Evolutionary conservation across 2,888 invertebrate species (phyloP).

Genomic region (Laothoe populi): DNA sequence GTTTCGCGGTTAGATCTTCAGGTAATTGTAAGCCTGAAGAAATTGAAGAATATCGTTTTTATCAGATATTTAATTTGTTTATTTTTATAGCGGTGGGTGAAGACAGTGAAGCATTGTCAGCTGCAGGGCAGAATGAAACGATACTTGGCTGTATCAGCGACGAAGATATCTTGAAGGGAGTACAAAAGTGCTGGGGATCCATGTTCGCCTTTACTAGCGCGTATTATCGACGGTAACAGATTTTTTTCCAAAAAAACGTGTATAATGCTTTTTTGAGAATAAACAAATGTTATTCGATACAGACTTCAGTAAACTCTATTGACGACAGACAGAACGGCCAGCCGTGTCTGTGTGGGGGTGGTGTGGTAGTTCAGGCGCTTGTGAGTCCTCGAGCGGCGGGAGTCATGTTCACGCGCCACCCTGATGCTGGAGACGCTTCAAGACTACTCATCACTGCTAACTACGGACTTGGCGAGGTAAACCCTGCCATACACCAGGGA

Average conservation of each 20-base stretch:
- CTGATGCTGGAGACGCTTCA: conserved; percentile 88
- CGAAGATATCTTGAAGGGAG: conserved; percentile 81
- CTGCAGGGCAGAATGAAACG: conserved; percentile 94
- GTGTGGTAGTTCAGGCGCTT: conserved; percentile 92
- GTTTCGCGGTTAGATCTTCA: conserved; percentile 88
- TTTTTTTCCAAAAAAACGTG: neutral
- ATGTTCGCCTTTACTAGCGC: conserved; percentile 91
- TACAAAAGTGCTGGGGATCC: conserved; percentile 93
- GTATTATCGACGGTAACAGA: conserved; percentile 88
- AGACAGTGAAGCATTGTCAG: conserved; percentile 91
- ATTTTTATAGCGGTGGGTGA: conserved; percentile 87
- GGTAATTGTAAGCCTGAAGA: conserved; percentile 48
- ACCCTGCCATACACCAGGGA: too few species aligned
- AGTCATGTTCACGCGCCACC: conserved; percentile 93
- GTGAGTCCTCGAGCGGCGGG: conserved; percentile 89
- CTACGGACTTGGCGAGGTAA: conserved; percentile 92
- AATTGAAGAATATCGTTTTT: neutral
- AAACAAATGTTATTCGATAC: too few species aligned
- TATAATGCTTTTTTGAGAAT: too few species aligned
- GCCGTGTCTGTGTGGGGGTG: conserved; percentile 87
- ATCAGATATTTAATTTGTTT: conserved; percentile 9
- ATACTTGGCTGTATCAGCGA: conserved; percentile 87
- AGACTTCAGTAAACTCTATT: neutral
- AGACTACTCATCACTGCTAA: conserved; percentile 90
- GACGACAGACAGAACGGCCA: conserved; percentile 88